Percentiles rank a stretch among this genome's conserved stretches.
phyloP scores from a whole-genome alignment of 1,140 invertebrate species.

The Helicoverpa zea region DNA sequence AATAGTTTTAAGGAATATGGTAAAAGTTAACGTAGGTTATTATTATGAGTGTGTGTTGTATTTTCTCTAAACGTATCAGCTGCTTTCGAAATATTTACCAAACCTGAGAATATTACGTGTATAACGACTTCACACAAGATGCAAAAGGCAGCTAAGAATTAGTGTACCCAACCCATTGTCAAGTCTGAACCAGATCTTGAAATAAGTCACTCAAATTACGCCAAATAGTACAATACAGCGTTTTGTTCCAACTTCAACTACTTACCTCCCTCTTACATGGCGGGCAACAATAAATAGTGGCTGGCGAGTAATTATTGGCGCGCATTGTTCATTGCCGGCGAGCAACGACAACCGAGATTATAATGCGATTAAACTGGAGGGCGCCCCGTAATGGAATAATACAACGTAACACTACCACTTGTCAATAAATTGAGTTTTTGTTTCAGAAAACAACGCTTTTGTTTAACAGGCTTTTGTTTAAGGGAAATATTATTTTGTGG shows the following conservation, averaged over 20 bases:
- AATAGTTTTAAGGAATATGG: too few species aligned
- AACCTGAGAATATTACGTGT: too few species aligned
- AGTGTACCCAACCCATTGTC: too few species aligned
- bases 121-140: too few species aligned
- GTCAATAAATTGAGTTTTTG: conserved; percentile 35
- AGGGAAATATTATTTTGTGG: neutral
- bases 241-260: conserved; percentile 20
- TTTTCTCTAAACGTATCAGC: too few species aligned
- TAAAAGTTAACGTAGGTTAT: too few species aligned
- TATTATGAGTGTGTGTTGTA: too few species aligned
- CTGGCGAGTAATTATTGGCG: conserved; percentile 61
- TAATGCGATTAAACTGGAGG: conserved; percentile 62
- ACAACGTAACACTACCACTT: conserved; percentile 27
- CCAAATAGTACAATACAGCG: neutral
- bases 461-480: neutral
- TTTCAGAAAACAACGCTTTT: neutral
- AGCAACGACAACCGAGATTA: conserved; percentile 65
- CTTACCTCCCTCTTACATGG: neutral
- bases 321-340: conserved; percentile 59
- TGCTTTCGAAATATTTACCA: too few species aligned
- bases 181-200: too few species aligned
- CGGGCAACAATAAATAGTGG: conserved; percentile 58
- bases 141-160: too few species aligned
- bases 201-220: neutral
- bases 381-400: conserved; percentile 52